A percentile compares a stretch with the other conserved stretches of the same genome.
phyloP scores from a whole-genome alignment of 2,888 invertebrate species.

The Cheilosia scutellata region DNA sequence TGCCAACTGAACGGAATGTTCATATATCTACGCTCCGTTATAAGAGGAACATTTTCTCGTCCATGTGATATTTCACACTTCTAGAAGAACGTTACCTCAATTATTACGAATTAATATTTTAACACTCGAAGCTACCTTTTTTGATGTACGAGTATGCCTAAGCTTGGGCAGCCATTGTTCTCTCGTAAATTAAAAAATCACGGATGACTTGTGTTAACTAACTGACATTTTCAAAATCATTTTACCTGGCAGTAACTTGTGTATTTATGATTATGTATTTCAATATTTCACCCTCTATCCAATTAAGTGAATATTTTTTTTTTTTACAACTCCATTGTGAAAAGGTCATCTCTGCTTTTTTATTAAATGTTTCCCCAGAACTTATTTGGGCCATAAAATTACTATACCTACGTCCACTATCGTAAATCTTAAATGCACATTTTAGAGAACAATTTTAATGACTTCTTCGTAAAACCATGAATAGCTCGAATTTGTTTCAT shows the following conservation, averaged over 20 bases:
- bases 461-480: constrained; percentile 28
- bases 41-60: not conserved
- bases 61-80: constrained; percentile 19
- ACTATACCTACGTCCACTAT: not conserved
- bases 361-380: not conserved
- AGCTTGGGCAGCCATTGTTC: not conserved
- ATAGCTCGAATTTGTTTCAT: constrained; percentile 57
- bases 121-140: not conserved
- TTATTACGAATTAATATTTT: constrained; percentile 2
- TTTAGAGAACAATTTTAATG: constrained; percentile 48
- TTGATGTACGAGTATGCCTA: not conserved
- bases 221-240: not conserved
- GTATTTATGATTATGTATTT: not conserved
- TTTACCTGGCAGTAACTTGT: not conserved
- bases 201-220: not conserved
- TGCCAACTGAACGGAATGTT: not conserved
- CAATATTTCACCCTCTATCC: not conserved
- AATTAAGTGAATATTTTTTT: not conserved
- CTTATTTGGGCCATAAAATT: not conserved
- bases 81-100: constrained; percentile 1
- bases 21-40: not conserved
- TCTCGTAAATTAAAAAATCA: not conserved
- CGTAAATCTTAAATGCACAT: constrained; percentile 56
- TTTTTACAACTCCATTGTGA: not conserved
- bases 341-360: not conserved